phyloP scores from a whole-genome alignment of 2,113 vertebrate genomes.

The Prietella phreatophila region DNA sequence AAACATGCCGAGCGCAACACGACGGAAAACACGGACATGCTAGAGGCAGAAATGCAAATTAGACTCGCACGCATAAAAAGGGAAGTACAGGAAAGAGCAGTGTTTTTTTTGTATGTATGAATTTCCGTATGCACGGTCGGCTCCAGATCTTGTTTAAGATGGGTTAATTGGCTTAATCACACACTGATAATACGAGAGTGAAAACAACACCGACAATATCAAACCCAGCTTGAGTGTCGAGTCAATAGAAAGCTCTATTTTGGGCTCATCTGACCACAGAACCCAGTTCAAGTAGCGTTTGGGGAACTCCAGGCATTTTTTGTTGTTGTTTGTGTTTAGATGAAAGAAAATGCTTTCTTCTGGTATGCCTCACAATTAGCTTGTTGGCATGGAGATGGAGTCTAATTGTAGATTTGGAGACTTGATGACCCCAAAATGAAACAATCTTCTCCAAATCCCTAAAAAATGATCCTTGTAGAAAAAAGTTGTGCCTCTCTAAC shows the following conservation, averaged over 20 bases:
- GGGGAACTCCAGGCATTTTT: not conserved
- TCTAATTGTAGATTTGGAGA: not conserved
- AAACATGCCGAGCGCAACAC: conserved; percentile 18
- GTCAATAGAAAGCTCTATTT: not conserved
- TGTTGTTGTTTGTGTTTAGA: not conserved
- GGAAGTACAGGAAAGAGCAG: not conserved
- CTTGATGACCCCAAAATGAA: not conserved
- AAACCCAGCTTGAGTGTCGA: not conserved
- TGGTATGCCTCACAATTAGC: not conserved
- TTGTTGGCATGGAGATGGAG: not conserved
- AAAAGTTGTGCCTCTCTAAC: not conserved
- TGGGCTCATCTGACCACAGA: not conserved
- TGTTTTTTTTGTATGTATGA: not conserved
- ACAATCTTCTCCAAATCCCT: not conserved
- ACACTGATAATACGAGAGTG: not conserved
- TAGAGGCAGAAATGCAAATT: conserved; percentile 38
- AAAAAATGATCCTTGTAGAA: not conserved
- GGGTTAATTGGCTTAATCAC: not conserved
- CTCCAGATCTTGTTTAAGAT: not conserved
- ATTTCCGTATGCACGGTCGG: not conserved
- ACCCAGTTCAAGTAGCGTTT: not conserved
- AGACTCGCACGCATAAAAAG: not conserved
- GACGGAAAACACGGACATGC: conserved; percentile 16
- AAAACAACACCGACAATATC: not conserved
- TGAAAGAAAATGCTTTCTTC: not conserved